These are phyloP conservation scores for Anas platyrhynchos DNA, from an alignment of 2,113 vertebrate species.

Conservation along the genomic window DNA sequence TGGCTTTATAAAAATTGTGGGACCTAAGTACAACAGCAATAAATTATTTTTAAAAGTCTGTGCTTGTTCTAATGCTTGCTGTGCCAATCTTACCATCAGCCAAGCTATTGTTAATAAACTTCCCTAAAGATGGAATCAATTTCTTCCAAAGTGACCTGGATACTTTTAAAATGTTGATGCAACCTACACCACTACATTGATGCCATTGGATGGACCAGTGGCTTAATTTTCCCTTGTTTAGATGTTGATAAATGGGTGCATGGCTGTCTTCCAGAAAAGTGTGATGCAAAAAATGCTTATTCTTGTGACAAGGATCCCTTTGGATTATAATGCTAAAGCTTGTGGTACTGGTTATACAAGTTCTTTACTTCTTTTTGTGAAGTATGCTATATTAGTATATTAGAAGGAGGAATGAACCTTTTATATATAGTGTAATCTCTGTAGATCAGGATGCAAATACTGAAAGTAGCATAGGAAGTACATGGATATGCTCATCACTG, in stretches of 20 bases:
- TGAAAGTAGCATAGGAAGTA: conserved; percentile 41
- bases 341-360: conserved; percentile 38
- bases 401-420: background rate
- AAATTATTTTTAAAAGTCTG: conserved; percentile 13
- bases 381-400: background rate
- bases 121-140: background rate
- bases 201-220: background rate
- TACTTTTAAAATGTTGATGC: background rate
- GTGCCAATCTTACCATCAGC: background rate
- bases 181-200: background rate
- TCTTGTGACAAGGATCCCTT: background rate
- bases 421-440: conserved; percentile 30
- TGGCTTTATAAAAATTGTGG: background rate
- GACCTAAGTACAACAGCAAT: background rate
- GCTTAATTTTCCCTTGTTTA: conserved; percentile 14
- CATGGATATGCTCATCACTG: conserved; percentile 16
- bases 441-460: conserved; percentile 43
- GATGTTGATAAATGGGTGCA: background rate
- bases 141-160: background rate
- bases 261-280: conserved; percentile 17
- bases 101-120: background rate
- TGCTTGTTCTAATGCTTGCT: background rate
- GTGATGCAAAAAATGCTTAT: conserved; percentile 11
- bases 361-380: conserved; percentile 71
- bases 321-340: conserved; percentile 35